phyloP scores from a whole-genome alignment of 1,140 invertebrate species.

The Hestina assimilis region DNA sequence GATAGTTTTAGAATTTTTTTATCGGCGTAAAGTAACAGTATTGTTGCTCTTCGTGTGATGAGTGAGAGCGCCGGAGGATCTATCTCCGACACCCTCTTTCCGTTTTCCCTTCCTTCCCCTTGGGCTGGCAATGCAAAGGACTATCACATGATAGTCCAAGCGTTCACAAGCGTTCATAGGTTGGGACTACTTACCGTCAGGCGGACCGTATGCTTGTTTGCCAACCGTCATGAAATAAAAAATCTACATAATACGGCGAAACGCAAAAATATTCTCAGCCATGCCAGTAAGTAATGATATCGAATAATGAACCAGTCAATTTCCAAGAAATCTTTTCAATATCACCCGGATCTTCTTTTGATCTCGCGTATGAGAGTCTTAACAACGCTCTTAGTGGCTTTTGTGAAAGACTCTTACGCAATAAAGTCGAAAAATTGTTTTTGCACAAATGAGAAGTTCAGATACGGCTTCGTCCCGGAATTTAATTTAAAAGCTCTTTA shows the following conservation, averaged over 20 bases:
- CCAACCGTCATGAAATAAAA: neutral
- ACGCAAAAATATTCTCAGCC: neutral
- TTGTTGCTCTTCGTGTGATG: no score
- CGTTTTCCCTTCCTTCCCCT: no score
- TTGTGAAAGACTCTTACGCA: neutral
- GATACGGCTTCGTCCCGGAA: no score
- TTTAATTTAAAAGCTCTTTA: neutral
- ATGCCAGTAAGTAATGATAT: neutral
- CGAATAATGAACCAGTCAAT: slow-evolving; percentile 6
- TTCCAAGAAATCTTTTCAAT: slow-evolving; percentile 17
- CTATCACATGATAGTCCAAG: no score
- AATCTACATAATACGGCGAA: neutral
- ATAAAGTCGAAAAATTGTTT: neutral
- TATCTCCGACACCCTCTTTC: no score
- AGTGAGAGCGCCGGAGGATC: no score
- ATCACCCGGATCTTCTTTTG: slow-evolving; percentile 10
- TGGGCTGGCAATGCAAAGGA: no score
- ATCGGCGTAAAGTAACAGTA: no score
- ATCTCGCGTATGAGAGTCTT: slow-evolving; percentile 13
- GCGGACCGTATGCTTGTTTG: neutral
- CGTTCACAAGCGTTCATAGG: no score
- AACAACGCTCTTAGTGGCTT: slow-evolving; percentile 10
- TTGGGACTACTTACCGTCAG: no score
- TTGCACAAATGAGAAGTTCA: neutral
- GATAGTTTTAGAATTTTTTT: no score